These are phyloP conservation scores for Andrena trimmerana DNA, from an alignment of 2,888 invertebrate species.

Conservation along the genomic window DNA sequence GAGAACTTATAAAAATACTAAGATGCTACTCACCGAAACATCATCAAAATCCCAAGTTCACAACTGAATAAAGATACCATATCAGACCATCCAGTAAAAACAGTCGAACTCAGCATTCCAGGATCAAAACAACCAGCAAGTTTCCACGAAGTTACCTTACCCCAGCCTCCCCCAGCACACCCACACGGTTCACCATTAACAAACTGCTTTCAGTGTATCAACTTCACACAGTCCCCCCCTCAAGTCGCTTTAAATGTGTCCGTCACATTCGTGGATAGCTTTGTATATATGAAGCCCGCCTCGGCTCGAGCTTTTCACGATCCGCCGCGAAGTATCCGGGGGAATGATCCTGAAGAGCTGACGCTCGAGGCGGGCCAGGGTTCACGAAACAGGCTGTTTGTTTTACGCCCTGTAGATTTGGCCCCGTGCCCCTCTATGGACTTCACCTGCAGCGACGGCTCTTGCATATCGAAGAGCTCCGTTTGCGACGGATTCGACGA, in stretches of 20 bases:
- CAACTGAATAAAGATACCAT: too few species aligned
- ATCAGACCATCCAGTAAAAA: too few species aligned
- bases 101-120: background rate
- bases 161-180: conserved; percentile 2
- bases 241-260: conserved; percentile 81
- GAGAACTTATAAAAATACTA: too few species aligned
- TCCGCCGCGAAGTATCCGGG: background rate
- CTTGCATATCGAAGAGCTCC: conserved; percentile 89
- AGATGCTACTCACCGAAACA: too few species aligned
- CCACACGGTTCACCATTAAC: conserved; percentile 41
- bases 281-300: conserved; percentile 52
- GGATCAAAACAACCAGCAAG: background rate
- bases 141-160: conserved; percentile 2
- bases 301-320: conserved; percentile 40
- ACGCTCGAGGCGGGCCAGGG: conserved; percentile 53
- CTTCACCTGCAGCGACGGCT: conserved; percentile 91
- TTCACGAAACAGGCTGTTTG: conserved; percentile 73
- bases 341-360: conserved; percentile 20
- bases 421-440: conserved; percentile 85
- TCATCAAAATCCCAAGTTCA: too few species aligned
- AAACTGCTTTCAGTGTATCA: conserved; percentile 75
- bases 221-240: conserved; percentile 48
- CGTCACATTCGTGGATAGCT: conserved; percentile 57
- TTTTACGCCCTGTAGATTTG: conserved; percentile 79
- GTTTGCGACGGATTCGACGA: conserved; percentile 92